Base-by-base conservation (phyloP, 1,140 invertebrate genomes). In the Venturia canescens region DNA sequence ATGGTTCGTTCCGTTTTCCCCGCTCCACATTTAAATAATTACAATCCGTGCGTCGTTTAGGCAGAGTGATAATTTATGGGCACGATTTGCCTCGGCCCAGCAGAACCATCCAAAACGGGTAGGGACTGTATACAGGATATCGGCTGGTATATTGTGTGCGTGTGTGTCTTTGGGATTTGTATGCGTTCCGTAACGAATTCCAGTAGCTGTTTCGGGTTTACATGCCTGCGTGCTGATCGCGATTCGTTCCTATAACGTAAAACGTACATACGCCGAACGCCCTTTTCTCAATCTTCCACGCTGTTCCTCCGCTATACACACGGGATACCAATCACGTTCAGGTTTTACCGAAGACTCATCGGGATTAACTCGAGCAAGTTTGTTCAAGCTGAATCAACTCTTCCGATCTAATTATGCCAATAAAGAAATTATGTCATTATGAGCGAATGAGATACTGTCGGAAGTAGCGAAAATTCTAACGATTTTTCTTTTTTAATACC, bases 21-120 rank as follows among this genome's bases (percentile, higher is more conserved):
- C 85, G 86, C 79, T 88, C 70, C 48, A 84, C 86, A 89, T 89
- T 89, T 90, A 90, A 90, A 90, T 90, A 89, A 90, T 89, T 89
- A 87, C 88, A 87, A 87, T 86, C 83, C 87, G 83, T 80, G 83
- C 78, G 81, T 82, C 88, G 85, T 86, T 89, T 88, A 87, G 82
- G 82, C 75, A 78, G 75, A 77, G 86, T 79, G 87, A 87, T 90
- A 90, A 90, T 90, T 90, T 90, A 90, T 89, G 88, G 88, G 80
- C 82, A 44, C 84, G 82, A 87, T 87, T 87, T 83, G 84, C 69
- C 78, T 7, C 87, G 87, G 83, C 78, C 83, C 63, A 72, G 71
- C 50, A 44, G 50, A 57, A 74, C 60, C 57, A 76, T 57, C 31
- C 80, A 44, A 53, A 44, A 60, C 75, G 66, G 29, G 31, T 50